Evolutionary conservation across 2,888 invertebrate species (phyloP).

Genomic region (Cyaniris semiargus): DNA sequence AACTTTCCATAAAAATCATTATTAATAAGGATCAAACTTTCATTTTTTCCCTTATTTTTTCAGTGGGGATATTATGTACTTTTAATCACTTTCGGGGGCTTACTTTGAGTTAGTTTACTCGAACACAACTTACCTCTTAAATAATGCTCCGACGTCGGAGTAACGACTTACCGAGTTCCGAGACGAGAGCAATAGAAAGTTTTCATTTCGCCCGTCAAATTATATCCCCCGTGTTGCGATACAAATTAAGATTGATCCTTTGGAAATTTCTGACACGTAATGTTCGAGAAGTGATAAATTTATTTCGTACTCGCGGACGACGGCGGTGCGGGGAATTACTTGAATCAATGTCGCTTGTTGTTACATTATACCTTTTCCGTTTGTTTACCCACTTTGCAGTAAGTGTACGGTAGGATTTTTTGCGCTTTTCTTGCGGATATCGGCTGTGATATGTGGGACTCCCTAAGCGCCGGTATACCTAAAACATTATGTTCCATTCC

Average conservation of each 20-base stretch:
- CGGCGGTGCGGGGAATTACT: slow-evolving; percentile 21
- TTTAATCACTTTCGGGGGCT: slow-evolving; percentile 20
- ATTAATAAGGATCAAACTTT: slow-evolving; percentile 7
- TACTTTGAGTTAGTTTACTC: slow-evolving; percentile 15
- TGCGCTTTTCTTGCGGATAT: not conserved
- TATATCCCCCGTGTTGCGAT: slow-evolving; percentile 39
- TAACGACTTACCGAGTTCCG: slow-evolving; percentile 46
- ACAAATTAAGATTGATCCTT: slow-evolving; percentile 42
- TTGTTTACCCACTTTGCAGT: not conserved
- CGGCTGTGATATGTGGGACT: too few species aligned
- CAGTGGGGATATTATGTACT: slow-evolving; percentile 6
- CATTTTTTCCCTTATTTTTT: slow-evolving; percentile 11
- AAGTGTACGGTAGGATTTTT: not conserved
- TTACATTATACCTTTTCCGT: not conserved
- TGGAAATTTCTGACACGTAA: slow-evolving; percentile 29
- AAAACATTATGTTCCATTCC: too few species aligned
- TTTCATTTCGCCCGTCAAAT: slow-evolving; percentile 57
- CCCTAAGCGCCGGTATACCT: too few species aligned
- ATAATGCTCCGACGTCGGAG: slow-evolving; percentile 43
- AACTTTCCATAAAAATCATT: slow-evolving; percentile 6
- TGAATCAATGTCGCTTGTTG: slow-evolving; percentile 23
- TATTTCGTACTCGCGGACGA: slow-evolving; percentile 18
- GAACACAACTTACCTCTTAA: slow-evolving; percentile 56
- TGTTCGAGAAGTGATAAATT: slow-evolving; percentile 30
- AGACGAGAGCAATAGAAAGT: slow-evolving; percentile 57